These are phyloP conservation scores for Chaetodon trifasciatus DNA, from an alignment of 2,797 vertebrate species.

Conservation along the genomic window DNA sequence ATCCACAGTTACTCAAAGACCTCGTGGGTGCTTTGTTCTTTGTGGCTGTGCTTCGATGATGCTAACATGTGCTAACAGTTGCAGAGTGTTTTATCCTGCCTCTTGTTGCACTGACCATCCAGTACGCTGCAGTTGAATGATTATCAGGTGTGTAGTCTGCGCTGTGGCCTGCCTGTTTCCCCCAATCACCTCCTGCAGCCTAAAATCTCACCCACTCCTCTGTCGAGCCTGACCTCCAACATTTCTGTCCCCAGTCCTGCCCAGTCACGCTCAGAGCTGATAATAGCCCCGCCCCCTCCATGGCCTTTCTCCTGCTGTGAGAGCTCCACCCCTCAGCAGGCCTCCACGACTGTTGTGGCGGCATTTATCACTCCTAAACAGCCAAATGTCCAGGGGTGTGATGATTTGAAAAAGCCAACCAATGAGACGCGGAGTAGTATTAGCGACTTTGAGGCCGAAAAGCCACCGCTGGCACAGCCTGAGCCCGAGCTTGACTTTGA, in stretches of 20 bases:
- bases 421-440: slow-evolving; percentile 22
- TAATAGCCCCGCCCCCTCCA: slow-evolving; percentile 82
- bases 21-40: slow-evolving; percentile 28
- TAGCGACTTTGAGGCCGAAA: slow-evolving; percentile 34
- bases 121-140: neutral
- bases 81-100: slow-evolving; percentile 32
- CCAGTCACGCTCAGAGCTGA: slow-evolving; percentile 72
- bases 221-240: slow-evolving; percentile 66
- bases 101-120: slow-evolving; percentile 25
- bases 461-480: slow-evolving; percentile 65
- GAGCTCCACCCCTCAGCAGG: slow-evolving; percentile 54
- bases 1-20: neutral
- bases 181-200: slow-evolving; percentile 35
- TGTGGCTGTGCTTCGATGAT: slow-evolving; percentile 26
- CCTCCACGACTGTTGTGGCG: slow-evolving; percentile 63
- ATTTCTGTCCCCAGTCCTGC: slow-evolving; percentile 82
- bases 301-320: slow-evolving; percentile 83
- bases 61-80: slow-evolving; percentile 52
- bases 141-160: slow-evolving; percentile 10
- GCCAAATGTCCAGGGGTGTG: slow-evolving; percentile 64
- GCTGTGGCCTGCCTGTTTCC: slow-evolving; percentile 7
- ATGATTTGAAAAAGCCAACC: slow-evolving; percentile 60
- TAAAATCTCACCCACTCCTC: slow-evolving; percentile 18
- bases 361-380: slow-evolving; percentile 78
- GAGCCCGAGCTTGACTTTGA: slow-evolving; percentile 71